Base-by-base conservation (phyloP, 2,888 invertebrate genomes). In the Spisula subtruncata region DNA sequence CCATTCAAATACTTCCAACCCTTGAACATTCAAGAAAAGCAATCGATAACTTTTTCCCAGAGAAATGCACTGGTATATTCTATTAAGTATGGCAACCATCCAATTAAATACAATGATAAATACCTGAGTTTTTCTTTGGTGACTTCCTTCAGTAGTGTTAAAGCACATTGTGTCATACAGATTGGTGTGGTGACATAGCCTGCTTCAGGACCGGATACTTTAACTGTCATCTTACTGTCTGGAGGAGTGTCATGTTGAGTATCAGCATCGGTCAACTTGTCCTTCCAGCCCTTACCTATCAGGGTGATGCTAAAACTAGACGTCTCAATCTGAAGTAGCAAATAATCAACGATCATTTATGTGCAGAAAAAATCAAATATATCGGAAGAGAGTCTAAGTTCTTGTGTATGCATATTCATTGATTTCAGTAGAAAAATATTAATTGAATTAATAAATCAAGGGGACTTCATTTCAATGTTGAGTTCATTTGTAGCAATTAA, bases 151-250 rank as follows among this genome's bases (percentile, higher is more conserved):
- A 99, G 97, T 83, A 99, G 97, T 0, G 98, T 98, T 88, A 98
- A 95, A 0, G 98, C 99, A 81, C 98, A 97, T 90, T 98, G 97
- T 8, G 99, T 97, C 90, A 98, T 96, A 79, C 98, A 97, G 8
- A 97, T 97, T 88, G 98, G 98, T 0, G 99, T 99, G 14, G 98
- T 97, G 1, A 98, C 98, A 97, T 99, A 99, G 25, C 98, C 99
- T 1, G 98, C 98, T 97, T 98, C 98, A 87, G 97, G 97, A 86
- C 97, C 97, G n/a, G 95, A 95, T 0, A 96, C 93, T 83, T 92
- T 92, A 25, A 95, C 95, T 25, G 93, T 89, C 20, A 96, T 94
- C 66, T 91, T 94, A 85, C 94, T 95, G 90, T 95, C 94, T 1
- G 98, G 98, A 20, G 97, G 97, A 0, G 97, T 97, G 2, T 97